Percentiles rank a stretch among this genome's conserved stretches.
These are phyloP conservation scores for Zygaena filipendulae DNA, from an alignment of 2,888 invertebrate species.

Conservation along the genomic window DNA sequence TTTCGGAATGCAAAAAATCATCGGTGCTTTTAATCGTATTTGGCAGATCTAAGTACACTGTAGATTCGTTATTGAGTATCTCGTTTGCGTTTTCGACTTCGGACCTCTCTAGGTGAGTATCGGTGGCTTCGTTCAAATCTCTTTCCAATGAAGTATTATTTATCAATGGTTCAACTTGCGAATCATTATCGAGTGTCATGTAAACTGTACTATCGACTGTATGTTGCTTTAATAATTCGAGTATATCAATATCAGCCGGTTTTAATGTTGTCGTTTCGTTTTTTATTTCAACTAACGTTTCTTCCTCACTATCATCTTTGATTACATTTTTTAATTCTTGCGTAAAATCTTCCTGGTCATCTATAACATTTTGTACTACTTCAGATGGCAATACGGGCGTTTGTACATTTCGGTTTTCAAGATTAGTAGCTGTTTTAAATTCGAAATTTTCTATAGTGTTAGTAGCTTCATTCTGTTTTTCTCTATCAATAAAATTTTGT, in stretches of 20 bases:
- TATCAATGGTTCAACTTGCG: constrained; percentile 30
- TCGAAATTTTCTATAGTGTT: no score
- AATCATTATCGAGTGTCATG: constrained; percentile 49
- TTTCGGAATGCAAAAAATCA: constrained; percentile 42
- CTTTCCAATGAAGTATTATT: constrained; percentile 21
- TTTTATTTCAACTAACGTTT: constrained; percentile 7
- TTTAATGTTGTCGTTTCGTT: constrained; percentile 9
- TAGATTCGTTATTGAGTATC: constrained; percentile 38
- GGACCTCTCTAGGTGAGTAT: constrained; percentile 25
- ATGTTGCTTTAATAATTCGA: no score
- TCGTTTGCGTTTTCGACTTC: constrained; percentile 14
- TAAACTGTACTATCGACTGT: constrained; percentile 34
- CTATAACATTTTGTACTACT: constrained; percentile 45
- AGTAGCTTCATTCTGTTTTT: no score
- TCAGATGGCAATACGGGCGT: constrained; percentile 33
- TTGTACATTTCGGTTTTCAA: no score
- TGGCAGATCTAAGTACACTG: constrained; percentile 53
- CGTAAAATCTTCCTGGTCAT: constrained; percentile 18
- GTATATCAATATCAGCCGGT: constrained; percentile 10
- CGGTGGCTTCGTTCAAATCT: constrained; percentile 24
- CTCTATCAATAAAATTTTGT: no score
- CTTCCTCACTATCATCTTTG: no score
- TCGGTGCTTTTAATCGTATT: constrained; percentile 35
- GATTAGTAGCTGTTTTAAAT: no score
- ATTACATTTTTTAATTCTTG: constrained; percentile 1